These are phyloP conservation scores for Subanguina moxae DNA, from an alignment of 1,140 invertebrate species.

Conservation along the genomic window DNA sequence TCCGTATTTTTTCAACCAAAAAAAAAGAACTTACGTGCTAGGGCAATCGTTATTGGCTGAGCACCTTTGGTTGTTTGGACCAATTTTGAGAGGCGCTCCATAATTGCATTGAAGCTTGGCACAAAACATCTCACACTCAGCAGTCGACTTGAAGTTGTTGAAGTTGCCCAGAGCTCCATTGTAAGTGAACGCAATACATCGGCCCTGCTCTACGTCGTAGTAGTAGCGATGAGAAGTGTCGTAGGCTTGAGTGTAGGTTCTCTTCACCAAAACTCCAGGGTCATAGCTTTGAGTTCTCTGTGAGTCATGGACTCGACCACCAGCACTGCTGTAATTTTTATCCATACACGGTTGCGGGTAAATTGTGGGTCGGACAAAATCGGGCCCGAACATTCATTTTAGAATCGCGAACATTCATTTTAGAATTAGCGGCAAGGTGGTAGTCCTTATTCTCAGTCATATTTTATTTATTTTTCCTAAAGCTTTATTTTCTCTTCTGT, in stretches of 20 bases:
- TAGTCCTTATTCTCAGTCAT: no score
- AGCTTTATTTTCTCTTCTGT: no score
- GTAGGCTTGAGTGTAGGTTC: conserved; percentile 40
- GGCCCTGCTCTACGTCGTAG: conserved; percentile 54
- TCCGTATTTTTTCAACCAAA: no score
- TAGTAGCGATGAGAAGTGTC: conserved; percentile 48
- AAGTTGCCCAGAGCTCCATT: conserved; percentile 55
- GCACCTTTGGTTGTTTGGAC: conserved; percentile 56
- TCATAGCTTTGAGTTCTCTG: conserved; percentile 51
- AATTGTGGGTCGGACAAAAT: no score
- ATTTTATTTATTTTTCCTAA: no score
- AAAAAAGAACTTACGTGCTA: conserved; percentile 21
- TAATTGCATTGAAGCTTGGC: conserved; percentile 57
- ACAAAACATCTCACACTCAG: conserved; percentile 57
- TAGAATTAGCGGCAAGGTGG: no score
- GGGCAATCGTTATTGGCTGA: conserved; percentile 53
- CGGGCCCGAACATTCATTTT: no score
- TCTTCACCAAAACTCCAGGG: conserved; percentile 44
- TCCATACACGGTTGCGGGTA: no score
- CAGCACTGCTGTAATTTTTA: conserved; percentile 25
- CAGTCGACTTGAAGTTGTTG: conserved; percentile 56
- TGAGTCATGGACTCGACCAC: conserved; percentile 49
- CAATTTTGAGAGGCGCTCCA: conserved; percentile 55
- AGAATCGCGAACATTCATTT: no score
- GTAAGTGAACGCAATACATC: conserved; percentile 43